These are phyloP conservation scores for Calidris pugnax DNA, from an alignment of 2,113 vertebrate species.

Conservation along the genomic window DNA sequence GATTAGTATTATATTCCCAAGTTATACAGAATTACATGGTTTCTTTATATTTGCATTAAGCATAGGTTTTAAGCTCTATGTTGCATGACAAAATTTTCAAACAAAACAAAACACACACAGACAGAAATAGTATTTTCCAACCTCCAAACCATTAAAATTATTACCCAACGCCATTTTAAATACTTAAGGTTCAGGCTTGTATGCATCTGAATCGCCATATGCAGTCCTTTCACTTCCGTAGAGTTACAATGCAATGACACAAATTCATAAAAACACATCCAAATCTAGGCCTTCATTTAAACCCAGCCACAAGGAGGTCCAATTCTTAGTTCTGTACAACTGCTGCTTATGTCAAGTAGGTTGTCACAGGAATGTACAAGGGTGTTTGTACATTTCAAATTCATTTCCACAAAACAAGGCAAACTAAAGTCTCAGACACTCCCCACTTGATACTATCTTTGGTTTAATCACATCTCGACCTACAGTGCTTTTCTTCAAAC, in stretches of 20 bases:
- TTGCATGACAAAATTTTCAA: neutral
- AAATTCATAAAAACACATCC: neutral
- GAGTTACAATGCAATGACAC: neutral
- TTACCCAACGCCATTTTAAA: neutral
- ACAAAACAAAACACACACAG: neutral
- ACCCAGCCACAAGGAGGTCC: neutral
- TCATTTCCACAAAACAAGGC: neutral
- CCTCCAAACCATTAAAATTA: neutral
- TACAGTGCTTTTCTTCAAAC: neutral
- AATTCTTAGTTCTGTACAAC: neutral
- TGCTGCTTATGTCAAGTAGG: neutral
- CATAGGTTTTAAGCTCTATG: neutral
- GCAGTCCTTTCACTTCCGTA: accelerated
- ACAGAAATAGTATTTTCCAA: neutral
- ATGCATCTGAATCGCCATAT: neutral
- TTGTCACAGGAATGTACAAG: neutral
- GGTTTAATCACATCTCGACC: neutral
- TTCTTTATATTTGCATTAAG: neutral
- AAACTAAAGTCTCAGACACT: neutral
- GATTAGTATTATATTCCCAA: neutral
- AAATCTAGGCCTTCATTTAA: neutral
- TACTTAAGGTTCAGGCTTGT: neutral
- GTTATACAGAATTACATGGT: neutral
- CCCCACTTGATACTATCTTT: neutral
- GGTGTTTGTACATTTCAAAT: neutral